Base-by-base conservation (phyloP, 2,888 invertebrate genomes). In the Creontiades dilutus region DNA sequence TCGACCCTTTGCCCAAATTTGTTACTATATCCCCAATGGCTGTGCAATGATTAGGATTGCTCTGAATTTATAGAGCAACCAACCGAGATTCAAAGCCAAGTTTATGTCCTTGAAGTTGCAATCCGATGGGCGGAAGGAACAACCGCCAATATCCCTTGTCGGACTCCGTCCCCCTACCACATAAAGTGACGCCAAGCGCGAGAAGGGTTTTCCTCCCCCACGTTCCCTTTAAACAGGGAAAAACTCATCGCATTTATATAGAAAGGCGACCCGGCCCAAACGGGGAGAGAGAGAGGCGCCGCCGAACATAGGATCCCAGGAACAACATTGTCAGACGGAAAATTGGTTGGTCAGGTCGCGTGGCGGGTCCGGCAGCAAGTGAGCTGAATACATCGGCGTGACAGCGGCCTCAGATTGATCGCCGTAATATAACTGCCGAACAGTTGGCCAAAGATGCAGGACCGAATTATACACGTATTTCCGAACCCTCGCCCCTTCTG, bases 371-470 rank as follows among this genome's bases (percentile, higher is more conserved):
- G n/a, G 68, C 68, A 19, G 68, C 23, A 68, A 68, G 82, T 82
- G 48, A 48, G 27, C 19, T 23, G 82, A 19, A 82, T 52, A 48
- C 82, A 82, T 82, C 82, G 82, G 47, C 82, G 48, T 82, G 82
- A 82, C 82, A 82, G 82, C 27, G 52, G 23, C 14, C 48, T 19
- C 52, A 47, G 82, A 82, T 82, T 82, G 82, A 82, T 82, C 52
- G 52, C 82, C 52, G 82, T 27, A 82, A 82, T 82, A 82, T 82
- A 52, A 68, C 68, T 52, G 23, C 27, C 48, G 82, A 82, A 82
- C 82, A 82, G 47, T 82, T 82, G 82, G 82, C 52, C 52, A 3
- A 48, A 23, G 81, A 23, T 81, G 81, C 47, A 48, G 82, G 19
- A 46, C 48, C 82, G 82, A 82, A 82, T 82, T 82, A 82, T 82